Percentiles rank a stretch among this genome's conserved stretches.
Conservation (phyloP, 2,113 vertebrate genomes). For the Cathartes aura region DNA sequence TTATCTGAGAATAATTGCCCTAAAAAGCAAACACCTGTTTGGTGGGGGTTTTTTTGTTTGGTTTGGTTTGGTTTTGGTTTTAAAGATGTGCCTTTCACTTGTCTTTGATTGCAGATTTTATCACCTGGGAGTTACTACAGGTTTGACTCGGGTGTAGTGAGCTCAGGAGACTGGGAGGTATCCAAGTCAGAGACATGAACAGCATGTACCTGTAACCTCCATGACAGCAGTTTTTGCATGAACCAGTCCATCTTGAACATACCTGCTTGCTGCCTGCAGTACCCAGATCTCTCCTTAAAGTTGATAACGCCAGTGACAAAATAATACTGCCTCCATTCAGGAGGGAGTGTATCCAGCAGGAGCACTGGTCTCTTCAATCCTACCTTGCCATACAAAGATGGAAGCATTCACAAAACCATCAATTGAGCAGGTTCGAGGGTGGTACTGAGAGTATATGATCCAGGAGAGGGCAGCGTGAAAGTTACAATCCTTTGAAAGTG, state of each 20-base stretch:
- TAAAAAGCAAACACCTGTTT: background rate
- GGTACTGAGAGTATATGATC: background rate
- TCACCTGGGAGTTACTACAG: background rate
- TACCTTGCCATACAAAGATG: background rate
- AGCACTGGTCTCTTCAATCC: background rate
- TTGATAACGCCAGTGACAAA: background rate
- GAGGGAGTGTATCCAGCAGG: background rate
- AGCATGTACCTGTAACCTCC: background rate
- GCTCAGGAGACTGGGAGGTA: background rate
- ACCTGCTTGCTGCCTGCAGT: background rate
- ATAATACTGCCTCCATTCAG: background rate
- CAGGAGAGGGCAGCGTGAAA: background rate
- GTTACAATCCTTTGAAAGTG: background rate
- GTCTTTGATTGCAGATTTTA: background rate
- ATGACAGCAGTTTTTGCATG: background rate
- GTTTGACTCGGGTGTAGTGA: background rate
- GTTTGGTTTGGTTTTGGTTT: background rate
- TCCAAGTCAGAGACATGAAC: background rate
- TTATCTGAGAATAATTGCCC: background rate
- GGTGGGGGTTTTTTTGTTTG: background rate
- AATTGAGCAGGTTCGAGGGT: background rate
- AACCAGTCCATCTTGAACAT: background rate
- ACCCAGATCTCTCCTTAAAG: background rate
- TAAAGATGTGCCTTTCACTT: background rate
- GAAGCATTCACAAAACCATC: background rate